Percentiles rank a stretch among this genome's conserved stretches.
These are phyloP conservation scores for Mesorhabditis belari DNA, from an alignment of 2,888 invertebrate genomes.

Conservation along the genomic window DNA sequence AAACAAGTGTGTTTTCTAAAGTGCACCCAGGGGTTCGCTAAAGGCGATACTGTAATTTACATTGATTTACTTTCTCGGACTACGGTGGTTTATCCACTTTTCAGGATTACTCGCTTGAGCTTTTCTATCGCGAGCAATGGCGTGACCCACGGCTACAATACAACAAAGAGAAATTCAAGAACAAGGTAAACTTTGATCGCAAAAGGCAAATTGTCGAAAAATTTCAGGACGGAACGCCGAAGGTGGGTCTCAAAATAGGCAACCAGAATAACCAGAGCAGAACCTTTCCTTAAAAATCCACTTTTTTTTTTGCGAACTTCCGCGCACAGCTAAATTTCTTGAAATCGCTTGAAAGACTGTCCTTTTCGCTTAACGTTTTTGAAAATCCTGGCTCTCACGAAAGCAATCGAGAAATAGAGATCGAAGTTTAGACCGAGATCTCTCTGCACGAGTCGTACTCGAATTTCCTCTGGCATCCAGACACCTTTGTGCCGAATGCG, in stretches of 20 bases:
- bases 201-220: neutral
- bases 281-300: no score
- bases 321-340: neutral
- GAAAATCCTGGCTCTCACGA: no score
- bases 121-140: conserved; percentile 51
- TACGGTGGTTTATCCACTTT: no score
- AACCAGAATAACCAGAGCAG: no score
- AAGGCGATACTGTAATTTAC: no score
- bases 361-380: no score
- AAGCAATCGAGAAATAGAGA: no score
- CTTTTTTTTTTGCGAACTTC: neutral
- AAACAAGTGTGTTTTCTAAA: no score
- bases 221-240: neutral
- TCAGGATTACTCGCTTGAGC: conserved; percentile 46
- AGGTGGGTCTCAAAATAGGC: neutral
- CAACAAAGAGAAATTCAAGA: conserved; percentile 36
- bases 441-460: conserved; percentile 50
- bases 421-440: conserved; percentile 26
- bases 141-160: conserved; percentile 39
- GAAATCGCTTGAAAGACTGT: no score
- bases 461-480: conserved; percentile 48
- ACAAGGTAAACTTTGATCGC: conserved; percentile 26
- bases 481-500: conserved; percentile 50
- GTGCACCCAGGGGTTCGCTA: no score
- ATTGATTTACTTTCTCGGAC: no score